Evolutionary conservation across 1,140 invertebrate species (phyloP).

Genomic region (Antheraea mylitta): DNA sequence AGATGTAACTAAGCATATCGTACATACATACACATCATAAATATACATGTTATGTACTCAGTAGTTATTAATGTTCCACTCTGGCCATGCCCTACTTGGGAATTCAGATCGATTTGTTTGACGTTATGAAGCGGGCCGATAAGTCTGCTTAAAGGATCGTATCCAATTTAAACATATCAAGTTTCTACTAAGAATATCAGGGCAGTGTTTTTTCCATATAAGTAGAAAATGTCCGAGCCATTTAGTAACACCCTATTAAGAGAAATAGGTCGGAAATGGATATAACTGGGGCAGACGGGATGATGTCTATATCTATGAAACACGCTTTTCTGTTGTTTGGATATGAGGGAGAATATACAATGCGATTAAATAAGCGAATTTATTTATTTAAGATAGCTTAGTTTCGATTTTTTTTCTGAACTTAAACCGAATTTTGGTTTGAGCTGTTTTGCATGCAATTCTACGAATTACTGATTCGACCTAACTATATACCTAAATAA

Average conservation of each 20-base stretch:
- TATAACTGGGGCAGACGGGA: background rate
- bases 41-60: background rate
- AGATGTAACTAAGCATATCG: background rate
- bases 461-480: no score
- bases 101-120: background rate
- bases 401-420: no score
- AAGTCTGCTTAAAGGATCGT: background rate
- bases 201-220: background rate
- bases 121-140: background rate
- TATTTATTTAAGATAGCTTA: no score
- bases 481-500: no score
- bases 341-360: background rate
- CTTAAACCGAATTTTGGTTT: no score
- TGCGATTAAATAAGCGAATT: background rate
- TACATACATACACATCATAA: background rate
- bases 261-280: background rate
- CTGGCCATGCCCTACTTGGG: background rate
- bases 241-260: background rate
- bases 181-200: background rate
- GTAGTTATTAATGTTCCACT: background rate
- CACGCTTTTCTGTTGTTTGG: background rate
- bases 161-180: background rate
- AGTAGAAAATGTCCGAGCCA: background rate
- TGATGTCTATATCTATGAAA: background rate
- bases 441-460: no score